Percentiles rank a stretch among this genome's conserved stretches.
Evolutionary conservation across 2,113 vertebrate genomes (phyloP).

Genomic region (Callionymus lyra): DNA sequence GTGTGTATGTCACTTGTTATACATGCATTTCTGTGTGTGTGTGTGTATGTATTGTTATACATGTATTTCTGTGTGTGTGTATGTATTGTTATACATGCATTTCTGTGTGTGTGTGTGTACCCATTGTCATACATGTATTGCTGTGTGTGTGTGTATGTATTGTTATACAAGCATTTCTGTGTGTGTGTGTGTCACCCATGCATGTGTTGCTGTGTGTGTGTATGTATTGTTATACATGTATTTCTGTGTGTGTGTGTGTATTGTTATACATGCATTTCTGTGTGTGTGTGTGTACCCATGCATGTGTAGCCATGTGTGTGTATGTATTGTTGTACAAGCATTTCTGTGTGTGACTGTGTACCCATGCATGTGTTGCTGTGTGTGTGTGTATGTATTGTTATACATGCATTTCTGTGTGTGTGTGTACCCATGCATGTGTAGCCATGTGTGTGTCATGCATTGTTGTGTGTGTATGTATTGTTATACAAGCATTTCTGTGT

Average conservation of each 20-base stretch:
- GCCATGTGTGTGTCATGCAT: not conserved
- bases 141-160: not conserved
- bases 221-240: not conserved
- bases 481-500: not conserved
- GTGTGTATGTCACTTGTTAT: not conserved
- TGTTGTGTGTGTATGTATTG: not conserved
- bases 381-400: not conserved
- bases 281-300: not conserved
- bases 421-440: not conserved
- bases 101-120: not conserved
- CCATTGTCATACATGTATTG: not conserved
- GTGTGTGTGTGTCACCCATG: not conserved
- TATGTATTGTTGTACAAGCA: not conserved
- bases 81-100: not conserved
- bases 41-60: not conserved
- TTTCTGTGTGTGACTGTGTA: not conserved
- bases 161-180: not conserved
- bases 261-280: not conserved
- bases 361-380: not conserved
- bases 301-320: not conserved
- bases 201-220: not conserved
- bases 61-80: not conserved
- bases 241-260: not conserved
- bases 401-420: not conserved
- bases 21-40: not conserved